Base-by-base conservation (phyloP, 2,888 invertebrate genomes). In the Ormyrus labotus region DNA sequence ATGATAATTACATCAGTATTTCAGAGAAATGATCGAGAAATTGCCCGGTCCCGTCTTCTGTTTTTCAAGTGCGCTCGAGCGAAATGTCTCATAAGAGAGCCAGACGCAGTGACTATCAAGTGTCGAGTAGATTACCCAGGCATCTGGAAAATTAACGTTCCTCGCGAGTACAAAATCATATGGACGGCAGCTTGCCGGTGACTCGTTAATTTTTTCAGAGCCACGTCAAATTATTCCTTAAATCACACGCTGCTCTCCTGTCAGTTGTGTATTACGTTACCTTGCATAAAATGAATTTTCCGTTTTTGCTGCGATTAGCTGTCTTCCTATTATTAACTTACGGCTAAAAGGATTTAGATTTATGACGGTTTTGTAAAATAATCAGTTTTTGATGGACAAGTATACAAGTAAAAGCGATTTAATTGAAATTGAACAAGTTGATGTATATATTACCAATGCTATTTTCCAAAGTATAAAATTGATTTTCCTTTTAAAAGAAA, bases 141-240 rank as follows among this genome's bases (percentile, higher is more conserved):
- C 78, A 75, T 82, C 78, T 82, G 69, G 78, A 78, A 81, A 79
- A 82, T 82, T 79, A 81, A 75, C 72, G 60, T 78, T 51, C 34
- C 65, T 10, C 8, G 58, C 71, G 11, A 48, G 50, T 61, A 57
- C 68, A 73, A 45, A 78, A 51, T 50, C 60, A 61, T 48, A 61
- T 10, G 34, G 34, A 76, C 48, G n/a, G 19, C 60, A 68, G 9
- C 8, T 64, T n/a, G 34, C 67, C 5, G 51, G 8, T 51, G n/a
- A 73, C 60, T 69, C 55, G 57, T 69, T 79, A 73, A 69, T 75
- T 70, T 70, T 70, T 13, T 13, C 50, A 9, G 48, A 48, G 47
- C n/a, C 13, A 45, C 65, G 70, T 75, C 60, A 71, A 75, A 70
- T 71, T 65, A 65, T 70, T 65, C 13, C 48, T 80, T 63, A 48